phyloP scores from a whole-genome alignment of 2,888 invertebrate species.

The Drosophila hamatofila region DNA sequence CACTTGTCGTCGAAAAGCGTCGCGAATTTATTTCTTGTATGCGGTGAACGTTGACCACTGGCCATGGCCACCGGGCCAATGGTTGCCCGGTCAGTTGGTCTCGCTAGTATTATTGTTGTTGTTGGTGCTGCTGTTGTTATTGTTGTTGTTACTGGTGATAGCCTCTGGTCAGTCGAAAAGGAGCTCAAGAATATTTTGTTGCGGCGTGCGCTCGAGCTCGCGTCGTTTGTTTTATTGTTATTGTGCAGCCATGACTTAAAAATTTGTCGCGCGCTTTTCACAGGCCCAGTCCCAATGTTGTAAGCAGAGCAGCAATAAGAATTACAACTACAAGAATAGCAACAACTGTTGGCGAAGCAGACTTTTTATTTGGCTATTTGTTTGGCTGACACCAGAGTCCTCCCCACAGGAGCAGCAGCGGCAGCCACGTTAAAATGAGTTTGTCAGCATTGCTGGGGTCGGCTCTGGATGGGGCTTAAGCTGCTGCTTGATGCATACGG shows the following conservation, averaged over 20 bases:
- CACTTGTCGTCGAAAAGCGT: conserved; percentile 77
- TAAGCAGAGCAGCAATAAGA: conserved; percentile 27
- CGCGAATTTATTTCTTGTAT: conserved; percentile 80
- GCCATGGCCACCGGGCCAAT: conserved; percentile 48
- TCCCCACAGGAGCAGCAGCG: neutral
- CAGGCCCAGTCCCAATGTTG: conserved; percentile 20
- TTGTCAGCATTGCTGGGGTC: conserved; percentile 48
- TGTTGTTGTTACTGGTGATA: conserved; percentile 10
- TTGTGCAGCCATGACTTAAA: conserved; percentile 81
- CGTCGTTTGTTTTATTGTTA: conserved; percentile 78
- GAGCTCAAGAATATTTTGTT: conserved; percentile 78
- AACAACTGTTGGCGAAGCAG: conserved; percentile 46
- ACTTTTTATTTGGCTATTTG: conserved; percentile 78
- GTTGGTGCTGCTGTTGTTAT: conserved; percentile 8
- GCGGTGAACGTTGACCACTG: conserved; percentile 71
- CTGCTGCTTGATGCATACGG: conserved; percentile 63
- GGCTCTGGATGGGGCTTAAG: conserved; percentile 44
- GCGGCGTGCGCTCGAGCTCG: conserved; percentile 43
- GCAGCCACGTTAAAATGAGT: conserved; percentile 31
- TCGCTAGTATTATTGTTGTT: conserved; percentile 13
- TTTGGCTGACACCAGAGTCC: conserved; percentile 50
- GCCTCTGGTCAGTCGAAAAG: conserved; percentile 40
- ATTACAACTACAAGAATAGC: conserved; percentile 18
- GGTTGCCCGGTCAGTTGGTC: conserved; percentile 29
- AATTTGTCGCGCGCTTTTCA: conserved; percentile 70